A percentile compares a stretch with the other conserved stretches of the same genome.
Evolutionary conservation across 1,140 invertebrate species (phyloP).

Genomic region (Danaus melanippus): DNA sequence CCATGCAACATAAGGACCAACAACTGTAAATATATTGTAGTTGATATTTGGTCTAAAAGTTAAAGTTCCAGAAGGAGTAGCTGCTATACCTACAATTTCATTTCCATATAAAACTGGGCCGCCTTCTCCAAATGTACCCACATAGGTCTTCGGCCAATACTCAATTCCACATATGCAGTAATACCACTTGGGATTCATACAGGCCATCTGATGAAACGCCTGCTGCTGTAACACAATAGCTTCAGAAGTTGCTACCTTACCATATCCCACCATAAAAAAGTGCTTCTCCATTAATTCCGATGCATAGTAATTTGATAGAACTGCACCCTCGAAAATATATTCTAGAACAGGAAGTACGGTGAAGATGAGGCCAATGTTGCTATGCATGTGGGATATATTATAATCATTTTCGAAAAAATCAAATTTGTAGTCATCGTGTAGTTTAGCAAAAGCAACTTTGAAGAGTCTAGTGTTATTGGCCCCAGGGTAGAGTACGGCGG

Average conservation of each 20-base stretch:
- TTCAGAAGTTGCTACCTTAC: constrained; percentile 21
- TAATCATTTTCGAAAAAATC: constrained; percentile 20
- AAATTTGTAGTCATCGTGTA: constrained; percentile 35
- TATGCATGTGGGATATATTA: constrained; percentile 33
- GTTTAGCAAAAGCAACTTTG: constrained; percentile 25
- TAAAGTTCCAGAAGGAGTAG: constrained; percentile 27
- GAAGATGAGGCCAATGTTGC: constrained; percentile 43
- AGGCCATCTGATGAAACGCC: constrained; percentile 34
- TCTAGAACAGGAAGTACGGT: constrained; percentile 25
- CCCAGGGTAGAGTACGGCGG: constrained; percentile 25
- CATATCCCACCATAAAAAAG: constrained; percentile 36
- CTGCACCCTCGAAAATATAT: constrained; percentile 22
- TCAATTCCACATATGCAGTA: constrained; percentile 52
- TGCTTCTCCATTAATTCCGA: constrained; percentile 33
- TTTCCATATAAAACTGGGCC: constrained; percentile 35
- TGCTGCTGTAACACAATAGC: constrained; percentile 33
- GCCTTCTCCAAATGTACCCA: constrained; percentile 39
- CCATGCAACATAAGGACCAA: constrained; percentile 39
- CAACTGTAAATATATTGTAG: constrained; percentile 46
- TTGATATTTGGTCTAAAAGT: constrained; percentile 22
- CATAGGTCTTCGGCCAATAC: constrained; percentile 24
- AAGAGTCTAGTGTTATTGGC: constrained; percentile 27
- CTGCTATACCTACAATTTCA: constrained; percentile 35
- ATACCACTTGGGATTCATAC: constrained; percentile 47
- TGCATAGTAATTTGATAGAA: constrained; percentile 32